Percentiles rank a stretch among this genome's conserved stretches.
phyloP scores from a whole-genome alignment of 2,888 invertebrate genomes.

The Scaeva pyrastri region DNA sequence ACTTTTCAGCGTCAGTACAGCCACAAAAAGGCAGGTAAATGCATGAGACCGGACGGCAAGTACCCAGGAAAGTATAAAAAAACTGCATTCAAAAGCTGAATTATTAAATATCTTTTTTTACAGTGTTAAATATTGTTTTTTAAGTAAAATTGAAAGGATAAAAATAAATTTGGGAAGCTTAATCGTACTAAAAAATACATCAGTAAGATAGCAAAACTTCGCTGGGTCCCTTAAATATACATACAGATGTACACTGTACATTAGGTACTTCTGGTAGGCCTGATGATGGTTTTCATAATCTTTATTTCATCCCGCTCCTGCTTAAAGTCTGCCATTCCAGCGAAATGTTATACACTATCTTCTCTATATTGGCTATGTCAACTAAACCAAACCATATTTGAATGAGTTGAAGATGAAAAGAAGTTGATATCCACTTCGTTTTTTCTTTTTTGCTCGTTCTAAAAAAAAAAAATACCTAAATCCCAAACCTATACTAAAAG shows the following conservation, averaged over 20 bases:
- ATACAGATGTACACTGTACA: too few species aligned
- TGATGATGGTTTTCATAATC: conserved; percentile 52
- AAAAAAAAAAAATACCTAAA: conserved; percentile 14
- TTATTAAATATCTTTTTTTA: too few species aligned
- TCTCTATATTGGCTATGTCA: conserved; percentile 55
- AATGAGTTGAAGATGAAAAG: conserved; percentile 49
- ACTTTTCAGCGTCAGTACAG: too few species aligned
- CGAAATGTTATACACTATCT: conserved; percentile 33
- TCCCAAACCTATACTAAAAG: not conserved
- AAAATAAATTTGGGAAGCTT: not conserved
- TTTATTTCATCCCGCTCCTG: not conserved
- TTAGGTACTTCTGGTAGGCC: not conserved
- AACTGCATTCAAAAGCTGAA: too few species aligned
- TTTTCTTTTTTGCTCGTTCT: not conserved
- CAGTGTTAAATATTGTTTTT: too few species aligned
- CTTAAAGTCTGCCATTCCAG: not conserved
- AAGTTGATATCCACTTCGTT: conserved; percentile 20
- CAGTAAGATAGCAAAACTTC: conserved; percentile 2
- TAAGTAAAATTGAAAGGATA: not conserved
- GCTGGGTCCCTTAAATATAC: not conserved
- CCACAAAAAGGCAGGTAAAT: too few species aligned
- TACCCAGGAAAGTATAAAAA: too few species aligned
- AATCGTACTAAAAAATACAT: not conserved
- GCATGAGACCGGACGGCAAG: too few species aligned
- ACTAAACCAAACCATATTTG: conserved; percentile 42